phyloP scores from a whole-genome alignment of 2,797 vertebrate species.

The Eptatretus atami region DNA sequence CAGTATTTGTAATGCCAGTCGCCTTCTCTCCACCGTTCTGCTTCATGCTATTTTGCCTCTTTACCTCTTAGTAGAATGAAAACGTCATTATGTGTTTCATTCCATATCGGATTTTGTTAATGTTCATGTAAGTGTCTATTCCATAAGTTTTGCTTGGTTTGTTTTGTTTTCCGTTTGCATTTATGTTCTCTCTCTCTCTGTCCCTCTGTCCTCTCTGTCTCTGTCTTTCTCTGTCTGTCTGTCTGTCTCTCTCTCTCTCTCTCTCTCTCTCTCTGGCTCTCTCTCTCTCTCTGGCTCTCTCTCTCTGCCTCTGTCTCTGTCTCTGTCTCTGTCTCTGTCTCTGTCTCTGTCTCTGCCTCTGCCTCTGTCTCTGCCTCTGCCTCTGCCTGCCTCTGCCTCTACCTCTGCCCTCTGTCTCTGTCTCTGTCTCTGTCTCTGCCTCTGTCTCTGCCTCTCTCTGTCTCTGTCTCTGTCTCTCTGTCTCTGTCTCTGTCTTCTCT shows the following conservation, averaged over 20 bases:
- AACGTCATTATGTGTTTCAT: too few species aligned
- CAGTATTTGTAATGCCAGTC: too few species aligned
- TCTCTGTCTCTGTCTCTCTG: background rate
- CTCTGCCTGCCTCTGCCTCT: too few species aligned
- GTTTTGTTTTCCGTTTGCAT: too few species aligned
- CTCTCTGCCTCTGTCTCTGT: background rate
- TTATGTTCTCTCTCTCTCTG: too few species aligned
- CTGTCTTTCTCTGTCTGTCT: background rate
- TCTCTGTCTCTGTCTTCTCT: background rate
- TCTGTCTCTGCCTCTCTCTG: background rate
- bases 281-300: background rate
- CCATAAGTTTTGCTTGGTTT: too few species aligned
- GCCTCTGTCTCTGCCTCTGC: background rate
- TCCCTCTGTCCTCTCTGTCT: background rate
- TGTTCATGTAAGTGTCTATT: too few species aligned
- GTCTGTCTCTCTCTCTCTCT: background rate
- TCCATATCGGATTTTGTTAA: too few species aligned
- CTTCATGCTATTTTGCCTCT: too few species aligned
- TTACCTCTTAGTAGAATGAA: too few species aligned
- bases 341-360: background rate
- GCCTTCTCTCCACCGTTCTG: too few species aligned
- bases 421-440: background rate
- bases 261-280: background rate
- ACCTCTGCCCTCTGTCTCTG: background rate
- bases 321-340: background rate